phyloP scores from a whole-genome alignment of 2,113 vertebrate species.

The Ochotona curzoniae region DNA sequence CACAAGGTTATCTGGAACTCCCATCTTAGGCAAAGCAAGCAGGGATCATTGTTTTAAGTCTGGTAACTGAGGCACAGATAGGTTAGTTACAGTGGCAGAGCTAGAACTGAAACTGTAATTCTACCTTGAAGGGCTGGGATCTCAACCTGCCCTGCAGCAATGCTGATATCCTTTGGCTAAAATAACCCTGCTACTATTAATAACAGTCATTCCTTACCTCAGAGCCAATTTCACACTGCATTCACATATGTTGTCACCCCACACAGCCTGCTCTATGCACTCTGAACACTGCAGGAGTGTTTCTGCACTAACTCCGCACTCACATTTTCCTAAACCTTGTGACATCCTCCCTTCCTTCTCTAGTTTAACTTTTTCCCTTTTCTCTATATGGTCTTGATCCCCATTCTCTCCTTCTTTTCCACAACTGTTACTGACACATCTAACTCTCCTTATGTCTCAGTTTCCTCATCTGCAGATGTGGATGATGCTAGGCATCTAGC shows the following conservation, averaged over 20 bases:
- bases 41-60: background rate
- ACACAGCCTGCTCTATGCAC: background rate
- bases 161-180: background rate
- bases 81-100: background rate
- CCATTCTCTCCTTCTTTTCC: background rate
- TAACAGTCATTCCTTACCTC: background rate
- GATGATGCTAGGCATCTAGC: background rate
- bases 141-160: background rate
- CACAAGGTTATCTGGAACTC: background rate
- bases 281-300: background rate
- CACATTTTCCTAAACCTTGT: background rate
- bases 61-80: background rate
- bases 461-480: background rate
- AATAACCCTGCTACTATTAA: conserved; percentile 38
- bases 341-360: background rate
- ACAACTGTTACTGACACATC: background rate
- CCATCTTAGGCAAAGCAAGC: background rate
- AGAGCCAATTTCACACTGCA: background rate
- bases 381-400: background rate
- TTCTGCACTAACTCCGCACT: background rate
- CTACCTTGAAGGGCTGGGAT: background rate
- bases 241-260: background rate
- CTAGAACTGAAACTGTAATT: background rate
- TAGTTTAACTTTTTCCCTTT: background rate
- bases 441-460: background rate